Conservation (phyloP, 2,888 invertebrate genomes). For the Chymomyza caudatula region DNA sequence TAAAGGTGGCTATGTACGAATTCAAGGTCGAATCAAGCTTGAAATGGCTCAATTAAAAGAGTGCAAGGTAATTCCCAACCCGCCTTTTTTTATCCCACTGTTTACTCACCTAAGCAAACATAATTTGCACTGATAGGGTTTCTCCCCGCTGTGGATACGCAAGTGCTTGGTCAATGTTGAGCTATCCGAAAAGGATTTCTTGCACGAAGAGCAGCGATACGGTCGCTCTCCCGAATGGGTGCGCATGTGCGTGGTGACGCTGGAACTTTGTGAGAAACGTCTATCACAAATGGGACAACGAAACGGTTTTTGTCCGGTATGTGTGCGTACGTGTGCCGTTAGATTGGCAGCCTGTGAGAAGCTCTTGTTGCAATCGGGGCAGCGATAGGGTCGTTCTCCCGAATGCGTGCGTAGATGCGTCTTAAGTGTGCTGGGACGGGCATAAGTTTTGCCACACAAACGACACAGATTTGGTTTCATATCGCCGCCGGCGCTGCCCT, state of each 20-base stretch:
- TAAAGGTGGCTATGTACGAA: no score
- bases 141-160: slow-evolving; percentile 87
- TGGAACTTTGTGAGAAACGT: slow-evolving; percentile 96
- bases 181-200: slow-evolving; percentile 99
- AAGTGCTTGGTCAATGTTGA: slow-evolving; percentile 98
- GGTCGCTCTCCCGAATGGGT: slow-evolving; percentile 99
- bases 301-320: slow-evolving; percentile 99
- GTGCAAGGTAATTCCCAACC: no score
- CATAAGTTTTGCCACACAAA: slow-evolving; percentile 97
- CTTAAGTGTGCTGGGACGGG: slow-evolving; percentile 96
- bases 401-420: slow-evolving; percentile 98
- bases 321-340: slow-evolving; percentile 93
- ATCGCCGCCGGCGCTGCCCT: slow-evolving; percentile 79
- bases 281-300: slow-evolving; percentile 98
- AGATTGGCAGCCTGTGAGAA: slow-evolving; percentile 99
- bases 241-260: slow-evolving; percentile 98
- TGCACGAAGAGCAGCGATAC: slow-evolving; percentile 96
- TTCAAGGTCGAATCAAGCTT: no score
- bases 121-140: slow-evolving; percentile 98
- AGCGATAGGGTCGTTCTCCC: slow-evolving; percentile 88
- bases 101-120: slow-evolving; percentile 87
- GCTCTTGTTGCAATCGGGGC: slow-evolving; percentile 96
- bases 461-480: slow-evolving; percentile 93
- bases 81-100: neutral
- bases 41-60: no score